These are phyloP conservation scores for Macrotrachela quadricornifera DNA, from an alignment of 1,140 invertebrate genomes.

Conservation along the genomic window DNA sequence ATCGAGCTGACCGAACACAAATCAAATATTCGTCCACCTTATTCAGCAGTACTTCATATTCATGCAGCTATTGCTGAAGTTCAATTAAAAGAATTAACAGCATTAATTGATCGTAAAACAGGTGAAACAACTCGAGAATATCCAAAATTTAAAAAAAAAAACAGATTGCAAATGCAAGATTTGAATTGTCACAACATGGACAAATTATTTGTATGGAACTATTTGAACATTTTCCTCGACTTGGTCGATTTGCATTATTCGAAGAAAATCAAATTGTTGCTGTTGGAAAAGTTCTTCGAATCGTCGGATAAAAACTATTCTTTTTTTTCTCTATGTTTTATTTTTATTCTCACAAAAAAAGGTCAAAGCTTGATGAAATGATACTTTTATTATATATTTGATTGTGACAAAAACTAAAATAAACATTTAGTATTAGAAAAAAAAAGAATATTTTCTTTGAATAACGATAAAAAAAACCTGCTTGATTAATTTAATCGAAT, in stretches of 20 bases:
- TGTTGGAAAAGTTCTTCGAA: conserved; percentile 91
- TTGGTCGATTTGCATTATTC: conserved; percentile 93
- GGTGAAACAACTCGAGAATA: conserved; percentile 68
- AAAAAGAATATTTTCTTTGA: too few relatives aligned
- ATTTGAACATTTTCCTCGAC: conserved; percentile 93
- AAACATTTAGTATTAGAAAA: too few relatives aligned
- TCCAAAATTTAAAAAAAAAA: conserved; percentile 95
- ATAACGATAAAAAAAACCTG: too few relatives aligned
- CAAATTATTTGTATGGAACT: conserved; percentile 71
- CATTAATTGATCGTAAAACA: conserved; percentile 93
- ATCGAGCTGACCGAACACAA: conserved; percentile 62
- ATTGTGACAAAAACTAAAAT: too few relatives aligned
- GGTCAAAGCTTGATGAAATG: too few relatives aligned
- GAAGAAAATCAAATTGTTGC: conserved; percentile 96
- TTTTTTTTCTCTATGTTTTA: too few relatives aligned
- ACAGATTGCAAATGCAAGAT: conserved; percentile 94
- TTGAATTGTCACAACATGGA: conserved; percentile 56
- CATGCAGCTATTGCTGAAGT: conserved; percentile 94
- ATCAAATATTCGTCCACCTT: conserved; percentile 96
- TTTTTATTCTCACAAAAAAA: too few relatives aligned
- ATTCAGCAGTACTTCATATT: conserved; percentile 95
- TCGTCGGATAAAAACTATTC: conserved; percentile 66
- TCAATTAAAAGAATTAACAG: conserved; percentile 71
- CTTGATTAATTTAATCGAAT: too few relatives aligned
- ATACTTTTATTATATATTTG: too few relatives aligned